Conservation (phyloP, 2,888 invertebrate genomes). For the Philopedon plagiatum region DNA sequence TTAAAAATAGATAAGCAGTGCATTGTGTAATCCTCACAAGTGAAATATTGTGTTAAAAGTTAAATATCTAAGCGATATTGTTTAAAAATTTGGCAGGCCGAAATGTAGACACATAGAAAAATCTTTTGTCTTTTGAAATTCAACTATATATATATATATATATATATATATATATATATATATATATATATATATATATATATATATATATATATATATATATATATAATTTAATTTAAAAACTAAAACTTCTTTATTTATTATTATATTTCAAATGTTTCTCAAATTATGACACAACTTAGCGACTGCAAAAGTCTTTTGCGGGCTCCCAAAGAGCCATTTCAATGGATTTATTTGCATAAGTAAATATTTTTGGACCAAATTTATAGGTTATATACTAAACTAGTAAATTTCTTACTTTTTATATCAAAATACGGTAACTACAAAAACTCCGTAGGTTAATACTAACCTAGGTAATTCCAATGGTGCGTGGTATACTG, state of each 20-base stretch:
- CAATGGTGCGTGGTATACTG: slow-evolving; percentile 30
- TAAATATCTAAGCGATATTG: neutral
- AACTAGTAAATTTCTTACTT: slow-evolving; percentile 49
- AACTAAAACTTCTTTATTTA: too few relatives aligned
- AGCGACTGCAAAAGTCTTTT: too few relatives aligned
- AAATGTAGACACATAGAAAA: neutral
- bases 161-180: too few relatives aligned
- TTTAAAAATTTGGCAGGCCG: neutral
- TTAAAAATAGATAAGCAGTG: neutral
- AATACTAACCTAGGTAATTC: slow-evolving; percentile 43
- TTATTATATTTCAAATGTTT: too few relatives aligned
- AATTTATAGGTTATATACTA: slow-evolving; percentile 42
- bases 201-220: too few relatives aligned
- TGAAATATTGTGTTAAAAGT: too few relatives aligned
- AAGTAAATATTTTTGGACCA: slow-evolving; percentile 51
- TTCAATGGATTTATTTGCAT: neutral
- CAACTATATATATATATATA: too few relatives aligned
- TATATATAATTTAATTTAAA: too few relatives aligned
- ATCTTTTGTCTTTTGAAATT: too few relatives aligned
- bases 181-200: too few relatives aligned
- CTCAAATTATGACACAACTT: too few relatives aligned
- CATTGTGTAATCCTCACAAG: neutral
- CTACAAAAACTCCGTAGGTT: slow-evolving; percentile 39
- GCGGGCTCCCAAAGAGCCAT: too few relatives aligned
- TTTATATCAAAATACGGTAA: slow-evolving; percentile 47